Conservation (phyloP, 2,888 invertebrate genomes). For the Ashinkailepas kermadecensis region DNA sequence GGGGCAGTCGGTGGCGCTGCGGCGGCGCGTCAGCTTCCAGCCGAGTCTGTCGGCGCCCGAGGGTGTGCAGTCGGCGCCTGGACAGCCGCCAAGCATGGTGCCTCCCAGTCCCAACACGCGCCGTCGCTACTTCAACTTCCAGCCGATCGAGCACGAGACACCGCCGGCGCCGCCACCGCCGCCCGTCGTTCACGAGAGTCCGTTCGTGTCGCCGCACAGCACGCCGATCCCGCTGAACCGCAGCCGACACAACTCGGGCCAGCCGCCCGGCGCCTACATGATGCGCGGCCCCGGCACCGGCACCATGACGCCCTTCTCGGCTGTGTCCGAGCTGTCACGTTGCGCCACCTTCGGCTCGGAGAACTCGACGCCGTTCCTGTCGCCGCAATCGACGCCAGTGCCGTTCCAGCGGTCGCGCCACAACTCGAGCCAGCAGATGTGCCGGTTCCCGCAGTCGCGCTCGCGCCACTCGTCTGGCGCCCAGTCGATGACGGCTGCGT, state of each 20-base stretch:
- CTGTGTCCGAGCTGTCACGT: slow-evolving; percentile 29
- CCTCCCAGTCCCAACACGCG: slow-evolving; percentile 69
- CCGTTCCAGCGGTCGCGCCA: slow-evolving; percentile 39
- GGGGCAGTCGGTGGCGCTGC: slow-evolving; percentile 35
- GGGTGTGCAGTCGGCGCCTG: slow-evolving; percentile 27
- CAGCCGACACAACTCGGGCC: slow-evolving; percentile 52
- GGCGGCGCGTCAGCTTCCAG: slow-evolving; percentile 54
- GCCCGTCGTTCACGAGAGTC: slow-evolving; percentile 63
- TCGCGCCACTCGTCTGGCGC: slow-evolving; percentile 28
- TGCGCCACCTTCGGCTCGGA: slow-evolving; percentile 35
- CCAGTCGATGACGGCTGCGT: slow-evolving; percentile 31
- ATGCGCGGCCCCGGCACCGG: slow-evolving; percentile 31
- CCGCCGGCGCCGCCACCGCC: slow-evolving; percentile 47
- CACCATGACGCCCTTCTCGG: slow-evolving; percentile 33
- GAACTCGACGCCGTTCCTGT: slow-evolving; percentile 39
- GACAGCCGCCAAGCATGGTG: slow-evolving; percentile 41
- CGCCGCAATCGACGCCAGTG: slow-evolving; percentile 39
- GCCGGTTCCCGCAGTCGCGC: slow-evolving; percentile 29
- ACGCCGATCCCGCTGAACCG: slow-evolving; percentile 54
- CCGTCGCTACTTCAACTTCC: slow-evolving; percentile 73
- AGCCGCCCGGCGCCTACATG: slow-evolving; percentile 34
- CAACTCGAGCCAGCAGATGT: slow-evolving; percentile 36
- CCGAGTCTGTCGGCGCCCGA: slow-evolving; percentile 38
- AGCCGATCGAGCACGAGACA: slow-evolving; percentile 68
- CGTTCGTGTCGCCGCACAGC: slow-evolving; percentile 72